Evolutionary conservation across 2,113 vertebrate genomes (phyloP), one percentile per base, ranked within the genome.

Genomic region (Myiozetetes cayanensis): DNA sequence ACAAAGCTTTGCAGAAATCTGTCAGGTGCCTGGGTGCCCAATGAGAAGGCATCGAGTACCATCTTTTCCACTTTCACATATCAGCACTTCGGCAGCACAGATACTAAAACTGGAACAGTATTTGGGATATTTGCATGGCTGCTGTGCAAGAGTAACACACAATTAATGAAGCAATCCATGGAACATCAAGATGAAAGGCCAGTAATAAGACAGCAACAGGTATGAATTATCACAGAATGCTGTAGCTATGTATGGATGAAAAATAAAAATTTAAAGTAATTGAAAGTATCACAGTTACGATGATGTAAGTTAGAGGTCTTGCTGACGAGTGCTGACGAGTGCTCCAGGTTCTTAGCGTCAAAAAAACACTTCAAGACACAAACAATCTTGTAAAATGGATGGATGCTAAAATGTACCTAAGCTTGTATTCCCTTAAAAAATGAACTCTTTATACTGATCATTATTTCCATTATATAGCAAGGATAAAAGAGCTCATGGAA

Each of bases 131-230:
- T 33, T 56, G 52, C 52, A 66, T 30, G 70, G 73, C 89, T 92
- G 56, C 77, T 72, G 41, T 37, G 31, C 47, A 61, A 78, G 24
- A 49, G 21, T 65, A 81, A 68, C 33, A 72, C 2, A 18, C 33
- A n/a, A 35, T 67, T 59, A 65, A 68, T 13, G 65, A 95, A 87
- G 55, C 33, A 72, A 39, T 3, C 8, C 39, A 50, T 7, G 10
- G 33, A 88, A 67, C 16, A n/a, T 25, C n/a, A 76, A 44, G 37
- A 79, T 73, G 43, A 86, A 93, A 84, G 50, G 59, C 35, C 55
- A 71, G 14, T 10, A 92, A 74, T n/a, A 56, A 61, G 33, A 58
- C 35, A 92, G 96, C 96, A 96, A 97, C 96, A 96, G 90, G 93
- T 94, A 72, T 20, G 8, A 93, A 30, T 37, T 70, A 37, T 6